Percentiles rank a stretch among this genome's conserved stretches.
These are phyloP conservation scores for Conus ventricosus DNA, from an alignment of 1,140 invertebrate species.

Conservation along the genomic window DNA sequence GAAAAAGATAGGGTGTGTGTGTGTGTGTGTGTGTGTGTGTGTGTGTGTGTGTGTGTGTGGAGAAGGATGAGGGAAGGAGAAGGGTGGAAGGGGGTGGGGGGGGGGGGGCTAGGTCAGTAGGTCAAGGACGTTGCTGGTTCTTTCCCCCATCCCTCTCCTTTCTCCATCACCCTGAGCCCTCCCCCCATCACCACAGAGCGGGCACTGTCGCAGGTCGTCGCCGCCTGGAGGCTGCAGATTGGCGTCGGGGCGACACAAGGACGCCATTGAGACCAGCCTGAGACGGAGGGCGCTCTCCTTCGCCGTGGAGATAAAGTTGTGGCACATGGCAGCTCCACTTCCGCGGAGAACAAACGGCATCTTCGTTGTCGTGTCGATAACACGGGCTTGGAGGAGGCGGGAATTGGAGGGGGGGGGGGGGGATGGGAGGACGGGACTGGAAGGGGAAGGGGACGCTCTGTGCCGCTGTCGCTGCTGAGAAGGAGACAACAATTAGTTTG, in stretches of 20 bases:
- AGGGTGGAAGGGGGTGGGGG: no score
- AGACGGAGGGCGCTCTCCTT: neutral
- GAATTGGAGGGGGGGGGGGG: no score
- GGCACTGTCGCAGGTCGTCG: constrained; percentile 14
- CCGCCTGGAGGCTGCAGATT: constrained; percentile 9
- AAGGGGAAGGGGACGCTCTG: no score
- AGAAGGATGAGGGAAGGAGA: no score
- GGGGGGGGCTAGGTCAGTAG: neutral
- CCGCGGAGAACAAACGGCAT: neutral
- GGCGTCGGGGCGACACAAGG: constrained; percentile 27
- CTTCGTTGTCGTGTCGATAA: constrained; percentile 14
- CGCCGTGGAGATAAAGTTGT: neutral
- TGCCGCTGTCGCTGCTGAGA: neutral
- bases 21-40: no score
- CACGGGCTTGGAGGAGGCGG: no score
- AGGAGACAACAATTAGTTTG: constrained; percentile 19
- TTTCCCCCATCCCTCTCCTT: neutral
- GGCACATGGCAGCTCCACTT: constrained; percentile 8
- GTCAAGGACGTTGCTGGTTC: neutral
- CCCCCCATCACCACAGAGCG: neutral
- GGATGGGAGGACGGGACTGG: no score
- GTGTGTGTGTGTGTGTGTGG: no score
- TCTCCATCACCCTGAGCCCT: no score
- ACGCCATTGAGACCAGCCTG: constrained; percentile 18
- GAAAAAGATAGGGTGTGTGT: neutral